Base-by-base conservation (phyloP, 2,888 invertebrate species). In the Idaea aversata region DNA sequence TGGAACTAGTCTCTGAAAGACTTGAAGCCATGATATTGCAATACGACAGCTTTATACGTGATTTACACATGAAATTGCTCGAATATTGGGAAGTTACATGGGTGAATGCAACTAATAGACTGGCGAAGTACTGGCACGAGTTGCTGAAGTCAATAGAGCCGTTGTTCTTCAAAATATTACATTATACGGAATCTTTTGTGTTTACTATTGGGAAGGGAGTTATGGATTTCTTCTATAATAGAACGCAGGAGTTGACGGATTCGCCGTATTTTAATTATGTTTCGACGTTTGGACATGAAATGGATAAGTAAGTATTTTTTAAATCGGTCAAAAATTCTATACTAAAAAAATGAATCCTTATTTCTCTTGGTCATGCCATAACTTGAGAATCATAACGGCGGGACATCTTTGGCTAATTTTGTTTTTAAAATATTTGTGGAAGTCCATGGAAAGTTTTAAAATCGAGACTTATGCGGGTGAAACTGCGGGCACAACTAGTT, bases 201-300 rank as follows among this genome's bases (percentile, higher is more conserved):
- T 96, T 96, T 94, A 94, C 95, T 62, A 94, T 96, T 0, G 95
- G 96, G 85, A 95, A 95, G 73, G 96, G 96, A 68, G 88, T 97
- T 10, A 94, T 91, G 93, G 96, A 97, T 78, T 97, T 97, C 84
- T 94, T 97, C 74, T 97, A 97, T 75, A 95, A 96, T 67, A 94
- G 97, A 4, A 95, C 96, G 62, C 96, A 95, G 69, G 97, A 97
- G 80, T 86, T 98, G 69, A 95, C 97, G 0, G 95, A 95, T 63
- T 96, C 97, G 0, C 96, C 96, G 0, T 97, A 97, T 77, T 97
- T 97, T 80, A 95, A 95, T 73, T 95, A 96, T 75, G 95, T 97
- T 13, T 94, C 96, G 1, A 95, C 96, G 67, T 95, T 97, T 74
- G 96, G 97, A 0, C 96, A 96, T 74, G 97, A 97, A 80, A 89